A percentile compares a stretch with the other conserved stretches of the same genome.
Evolutionary conservation across 1,140 invertebrate genomes (phyloP).

Genomic region (Bombus picipes): DNA sequence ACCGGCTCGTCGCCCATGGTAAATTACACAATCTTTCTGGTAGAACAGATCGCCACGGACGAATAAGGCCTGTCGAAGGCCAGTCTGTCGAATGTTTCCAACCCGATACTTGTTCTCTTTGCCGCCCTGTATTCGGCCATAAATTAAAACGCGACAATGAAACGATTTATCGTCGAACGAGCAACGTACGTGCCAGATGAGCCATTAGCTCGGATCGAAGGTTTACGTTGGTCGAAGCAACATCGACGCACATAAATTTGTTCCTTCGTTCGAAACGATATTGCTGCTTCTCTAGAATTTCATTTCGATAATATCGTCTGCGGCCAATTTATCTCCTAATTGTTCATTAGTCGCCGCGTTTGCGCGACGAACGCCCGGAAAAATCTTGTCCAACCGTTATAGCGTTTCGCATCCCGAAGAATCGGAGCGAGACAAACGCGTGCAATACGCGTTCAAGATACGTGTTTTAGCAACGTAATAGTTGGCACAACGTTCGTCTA

Average conservation of each 20-base stretch:
- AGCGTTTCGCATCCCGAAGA: conserved; percentile 49
- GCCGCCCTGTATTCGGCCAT: not conserved
- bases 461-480: not conserved
- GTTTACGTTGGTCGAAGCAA: not conserved
- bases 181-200: conserved; percentile 31
- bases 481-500: not conserved
- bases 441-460: not conserved
- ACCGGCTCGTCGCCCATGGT: too few species aligned
- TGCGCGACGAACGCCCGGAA: not conserved
- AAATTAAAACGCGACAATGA: conserved; percentile 49
- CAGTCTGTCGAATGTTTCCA: conserved; percentile 3
- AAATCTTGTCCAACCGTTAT: conserved; percentile 50
- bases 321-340: conserved; percentile 10
- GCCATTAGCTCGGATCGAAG: conserved; percentile 20
- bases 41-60: not conserved
- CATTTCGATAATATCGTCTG: too few species aligned
- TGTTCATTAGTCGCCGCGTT: not conserved
- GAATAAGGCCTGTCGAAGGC: conserved; percentile 1
- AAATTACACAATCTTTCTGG: not conserved
- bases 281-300: not conserved
- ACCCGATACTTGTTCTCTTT: not conserved
- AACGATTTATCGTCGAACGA: conserved; percentile 38
- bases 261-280: not conserved
- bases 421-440: conserved; percentile 64
- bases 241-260: conserved; percentile 19